A percentile compares a stretch with the other conserved stretches of the same genome.
These are phyloP conservation scores for Myiotriccus ornatus DNA, from an alignment of 2,797 vertebrate genomes.

Conservation along the genomic window DNA sequence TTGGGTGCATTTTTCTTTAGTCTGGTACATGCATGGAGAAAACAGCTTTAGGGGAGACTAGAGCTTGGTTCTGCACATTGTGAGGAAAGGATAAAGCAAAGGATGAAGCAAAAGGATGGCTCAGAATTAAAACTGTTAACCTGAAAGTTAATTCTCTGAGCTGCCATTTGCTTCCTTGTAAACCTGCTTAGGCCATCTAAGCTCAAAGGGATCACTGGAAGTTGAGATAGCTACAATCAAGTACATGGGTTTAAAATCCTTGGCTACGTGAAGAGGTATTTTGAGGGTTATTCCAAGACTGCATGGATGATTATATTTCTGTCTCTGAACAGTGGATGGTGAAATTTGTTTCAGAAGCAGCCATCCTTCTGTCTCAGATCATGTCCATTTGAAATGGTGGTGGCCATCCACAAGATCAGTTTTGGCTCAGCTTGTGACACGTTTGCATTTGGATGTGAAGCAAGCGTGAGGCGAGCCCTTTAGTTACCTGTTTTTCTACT, in stretches of 20 bases:
- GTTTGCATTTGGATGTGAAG: not conserved
- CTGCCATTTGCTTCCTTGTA: not conserved
- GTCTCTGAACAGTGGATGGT: not conserved
- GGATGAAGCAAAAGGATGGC: not conserved
- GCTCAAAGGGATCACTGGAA: not conserved
- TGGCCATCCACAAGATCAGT: not conserved
- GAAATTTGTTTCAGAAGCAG: not conserved
- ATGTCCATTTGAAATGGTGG: not conserved
- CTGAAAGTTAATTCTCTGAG: not conserved
- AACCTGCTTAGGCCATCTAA: not conserved
- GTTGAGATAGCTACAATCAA: not conserved
- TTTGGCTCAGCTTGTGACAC: not conserved
- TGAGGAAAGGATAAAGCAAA: not conserved
- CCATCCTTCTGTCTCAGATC: not conserved
- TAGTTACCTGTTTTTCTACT: not conserved
- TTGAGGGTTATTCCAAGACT: not conserved
- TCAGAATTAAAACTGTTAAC: not conserved
- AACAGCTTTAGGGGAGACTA: not conserved
- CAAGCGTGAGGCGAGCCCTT: not conserved
- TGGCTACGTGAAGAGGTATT: not conserved
- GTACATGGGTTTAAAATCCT: not conserved
- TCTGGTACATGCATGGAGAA: not conserved
- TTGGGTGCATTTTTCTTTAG: conserved; percentile 14
- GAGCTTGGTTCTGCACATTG: not conserved
- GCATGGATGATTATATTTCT: not conserved